Conservation (phyloP, 2,113 vertebrate genomes). For the Nerophis lumbriciformis region DNA sequence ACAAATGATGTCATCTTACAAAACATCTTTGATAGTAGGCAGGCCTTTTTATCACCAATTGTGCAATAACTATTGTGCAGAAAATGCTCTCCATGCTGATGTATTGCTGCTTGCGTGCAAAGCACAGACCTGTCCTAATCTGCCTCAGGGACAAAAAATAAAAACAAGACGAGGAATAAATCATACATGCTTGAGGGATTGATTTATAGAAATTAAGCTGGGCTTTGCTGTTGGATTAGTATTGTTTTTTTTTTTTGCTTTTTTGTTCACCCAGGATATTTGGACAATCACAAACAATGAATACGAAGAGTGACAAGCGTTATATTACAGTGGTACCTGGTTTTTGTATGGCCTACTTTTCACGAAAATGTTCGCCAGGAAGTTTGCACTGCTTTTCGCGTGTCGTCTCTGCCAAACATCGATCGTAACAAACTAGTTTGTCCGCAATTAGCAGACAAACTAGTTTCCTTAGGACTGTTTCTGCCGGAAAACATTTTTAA, state of each 20-base stretch:
- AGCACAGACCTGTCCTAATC: neutral
- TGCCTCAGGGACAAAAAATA: neutral
- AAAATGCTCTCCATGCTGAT: neutral
- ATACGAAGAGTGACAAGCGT: slow-evolving; percentile 11
- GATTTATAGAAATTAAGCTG: slow-evolving; percentile 64
- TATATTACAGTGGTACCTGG: too few species aligned
- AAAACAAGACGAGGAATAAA: slow-evolving; percentile 9
- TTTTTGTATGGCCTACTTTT: too few species aligned
- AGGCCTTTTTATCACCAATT: neutral
- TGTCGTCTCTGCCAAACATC: too few species aligned
- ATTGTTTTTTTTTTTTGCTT: slow-evolving; percentile 49
- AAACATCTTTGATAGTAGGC: neutral
- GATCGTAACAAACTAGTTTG: too few species aligned
- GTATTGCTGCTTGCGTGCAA: neutral
- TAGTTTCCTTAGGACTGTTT: too few species aligned
- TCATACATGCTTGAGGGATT: slow-evolving; percentile 28
- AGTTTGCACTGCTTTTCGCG: too few species aligned
- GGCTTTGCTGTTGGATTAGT: slow-evolving; percentile 62
- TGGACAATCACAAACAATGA: slow-evolving; percentile 19
- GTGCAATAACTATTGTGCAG: neutral
- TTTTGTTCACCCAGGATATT: slow-evolving; percentile 46
- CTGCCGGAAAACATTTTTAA: too few species aligned
- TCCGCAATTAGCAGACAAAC: too few species aligned
- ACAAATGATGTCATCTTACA: neutral
- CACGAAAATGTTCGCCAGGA: too few species aligned